Conservation (phyloP, 2,797 vertebrate genomes). For the Trachurus trachurus region DNA sequence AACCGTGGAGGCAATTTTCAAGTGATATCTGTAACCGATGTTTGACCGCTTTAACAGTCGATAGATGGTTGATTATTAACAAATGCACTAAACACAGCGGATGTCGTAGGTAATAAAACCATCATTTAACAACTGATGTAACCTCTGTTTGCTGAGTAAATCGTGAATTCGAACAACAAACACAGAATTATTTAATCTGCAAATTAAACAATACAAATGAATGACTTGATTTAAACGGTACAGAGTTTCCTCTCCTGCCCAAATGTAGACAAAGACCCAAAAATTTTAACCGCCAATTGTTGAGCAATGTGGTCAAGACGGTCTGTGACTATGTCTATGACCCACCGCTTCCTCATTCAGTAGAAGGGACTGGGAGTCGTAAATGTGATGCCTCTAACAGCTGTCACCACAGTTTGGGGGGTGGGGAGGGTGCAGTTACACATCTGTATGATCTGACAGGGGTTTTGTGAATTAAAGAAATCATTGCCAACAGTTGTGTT, state of each 20-base stretch:
- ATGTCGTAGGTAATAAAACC: not conserved
- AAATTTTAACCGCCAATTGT: not conserved
- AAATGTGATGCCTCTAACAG: constrained; percentile 4
- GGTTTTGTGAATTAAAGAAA: not conserved
- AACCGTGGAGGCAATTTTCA: not conserved
- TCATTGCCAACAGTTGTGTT: not conserved
- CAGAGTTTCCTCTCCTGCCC: too few relatives aligned
- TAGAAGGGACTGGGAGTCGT: not conserved
- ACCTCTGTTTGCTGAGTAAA: not conserved
- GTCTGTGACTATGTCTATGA: not conserved
- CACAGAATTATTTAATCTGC: not conserved
- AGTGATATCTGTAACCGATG: not conserved
- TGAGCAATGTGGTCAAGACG: not conserved
- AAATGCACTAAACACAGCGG: not conserved
- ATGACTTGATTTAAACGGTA: too few relatives aligned
- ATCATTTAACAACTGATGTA: not conserved
- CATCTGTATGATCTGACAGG: constrained; percentile 1
- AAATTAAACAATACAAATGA: not conserved
- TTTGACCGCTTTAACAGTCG: not conserved
- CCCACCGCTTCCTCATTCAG: constrained; percentile 3
- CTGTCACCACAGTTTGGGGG: not conserved
- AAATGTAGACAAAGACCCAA: not conserved
- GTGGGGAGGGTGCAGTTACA: not conserved
- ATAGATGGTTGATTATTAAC: not conserved
- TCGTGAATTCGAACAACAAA: not conserved